Evolutionary conservation across 1,140 invertebrate genomes (phyloP).

Genomic region (Alviniconcha marisindica): DNA sequence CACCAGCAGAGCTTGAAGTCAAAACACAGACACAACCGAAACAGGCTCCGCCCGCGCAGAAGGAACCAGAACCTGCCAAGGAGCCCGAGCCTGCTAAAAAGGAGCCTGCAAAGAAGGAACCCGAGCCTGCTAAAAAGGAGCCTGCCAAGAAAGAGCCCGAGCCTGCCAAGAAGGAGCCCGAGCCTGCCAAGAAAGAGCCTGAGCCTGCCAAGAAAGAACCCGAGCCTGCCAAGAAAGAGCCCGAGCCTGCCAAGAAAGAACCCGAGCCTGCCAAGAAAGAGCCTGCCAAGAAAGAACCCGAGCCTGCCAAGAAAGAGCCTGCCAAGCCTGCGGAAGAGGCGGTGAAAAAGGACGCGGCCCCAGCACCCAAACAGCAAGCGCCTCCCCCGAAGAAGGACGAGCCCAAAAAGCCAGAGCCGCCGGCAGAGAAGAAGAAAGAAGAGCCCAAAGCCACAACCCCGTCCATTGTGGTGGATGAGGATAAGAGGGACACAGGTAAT

Average conservation of each 20-base stretch:
- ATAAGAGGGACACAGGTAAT: slow-evolving; percentile 35
- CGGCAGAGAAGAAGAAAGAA: slow-evolving; percentile 40
- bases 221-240: slow-evolving; percentile 38
- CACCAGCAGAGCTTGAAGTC: background rate
- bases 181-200: slow-evolving; percentile 21
- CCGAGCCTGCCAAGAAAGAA: slow-evolving; percentile 41
- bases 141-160: slow-evolving; percentile 16
- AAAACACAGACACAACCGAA: background rate
- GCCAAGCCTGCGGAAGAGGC: slow-evolving; percentile 35
- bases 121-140: no score
- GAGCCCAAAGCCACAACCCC: slow-evolving; percentile 44
- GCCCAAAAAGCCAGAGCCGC: slow-evolving; percentile 39
- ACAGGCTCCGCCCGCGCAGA: background rate
- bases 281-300: slow-evolving; percentile 45
- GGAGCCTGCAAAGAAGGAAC: no score
- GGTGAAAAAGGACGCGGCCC: slow-evolving; percentile 44
- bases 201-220: slow-evolving; percentile 34
- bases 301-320: no score
- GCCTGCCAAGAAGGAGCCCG: background rate
- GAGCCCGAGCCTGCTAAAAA: no score
- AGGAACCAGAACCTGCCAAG: slow-evolving; percentile 14
- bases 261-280: slow-evolving; percentile 43
- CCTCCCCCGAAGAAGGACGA: slow-evolving; percentile 38
- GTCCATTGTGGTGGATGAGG: slow-evolving; percentile 55
- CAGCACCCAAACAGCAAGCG: slow-evolving; percentile 47